Conservation (phyloP, 1,140 invertebrate genomes). For the Neodiprion pinetum region DNA sequence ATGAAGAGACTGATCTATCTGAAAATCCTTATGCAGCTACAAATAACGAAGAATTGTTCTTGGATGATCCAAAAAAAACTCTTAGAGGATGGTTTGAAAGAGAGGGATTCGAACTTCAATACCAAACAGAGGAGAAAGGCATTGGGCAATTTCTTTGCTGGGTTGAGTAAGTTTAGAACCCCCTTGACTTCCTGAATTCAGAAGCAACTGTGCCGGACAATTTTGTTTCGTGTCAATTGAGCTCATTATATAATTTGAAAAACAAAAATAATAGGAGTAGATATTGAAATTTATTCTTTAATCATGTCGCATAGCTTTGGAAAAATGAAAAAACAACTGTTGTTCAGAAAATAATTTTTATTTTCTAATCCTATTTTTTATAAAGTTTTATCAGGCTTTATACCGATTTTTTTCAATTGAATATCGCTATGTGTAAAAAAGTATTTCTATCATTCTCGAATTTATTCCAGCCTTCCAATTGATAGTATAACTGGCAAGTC, state of each 20-base stretch:
- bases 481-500: constrained; percentile 77
- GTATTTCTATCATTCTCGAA: not conserved
- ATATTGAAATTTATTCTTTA: not conserved
- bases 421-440: not conserved
- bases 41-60: constrained; percentile 86
- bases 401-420: not conserved
- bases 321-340: too few species aligned
- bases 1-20: constrained; percentile 80
- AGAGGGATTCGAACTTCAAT: constrained; percentile 87
- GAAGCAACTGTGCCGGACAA: constrained; percentile 18
- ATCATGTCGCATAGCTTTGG: constrained; percentile 13
- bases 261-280: not conserved
- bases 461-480: constrained; percentile 72
- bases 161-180: constrained; percentile 63
- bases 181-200: constrained; percentile 16
- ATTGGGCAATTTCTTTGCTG: constrained; percentile 78
- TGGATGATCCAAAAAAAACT: constrained; percentile 96
- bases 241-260: too few species aligned
- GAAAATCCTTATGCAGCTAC: constrained; percentile 85
- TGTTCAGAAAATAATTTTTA: too few species aligned
- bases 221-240: not conserved
- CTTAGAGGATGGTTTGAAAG: constrained; percentile 93
- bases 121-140: constrained; percentile 83
- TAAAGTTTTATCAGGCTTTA: not conserved
- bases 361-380: too few species aligned